phyloP scores from a whole-genome alignment of 2,797 vertebrate species.

The Perodicticus potto region DNA sequence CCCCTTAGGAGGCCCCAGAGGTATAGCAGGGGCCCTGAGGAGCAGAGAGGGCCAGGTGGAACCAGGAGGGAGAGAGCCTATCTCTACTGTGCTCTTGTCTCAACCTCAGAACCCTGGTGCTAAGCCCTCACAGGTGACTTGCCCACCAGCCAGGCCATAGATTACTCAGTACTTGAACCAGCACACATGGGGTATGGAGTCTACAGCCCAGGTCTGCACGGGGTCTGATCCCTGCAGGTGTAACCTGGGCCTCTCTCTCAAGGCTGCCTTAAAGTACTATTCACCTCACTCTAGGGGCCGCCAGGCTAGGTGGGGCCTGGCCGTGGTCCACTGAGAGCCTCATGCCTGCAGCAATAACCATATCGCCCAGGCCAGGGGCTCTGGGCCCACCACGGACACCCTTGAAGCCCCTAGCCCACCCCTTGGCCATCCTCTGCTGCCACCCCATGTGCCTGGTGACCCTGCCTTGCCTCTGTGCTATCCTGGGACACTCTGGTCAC shows the following conservation, averaged over 20 bases:
- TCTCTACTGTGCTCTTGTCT: background rate
- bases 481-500: background rate
- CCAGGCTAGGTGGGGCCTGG: background rate
- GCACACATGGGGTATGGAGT: background rate
- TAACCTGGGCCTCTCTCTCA: background rate
- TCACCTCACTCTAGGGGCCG: background rate
- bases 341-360: background rate
- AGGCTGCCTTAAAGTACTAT: constrained; percentile 18
- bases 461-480: background rate
- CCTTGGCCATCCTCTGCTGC: constrained; percentile 33
- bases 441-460: background rate
- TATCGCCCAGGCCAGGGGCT: background rate
- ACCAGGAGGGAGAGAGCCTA: too few relatives aligned
- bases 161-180: constrained; percentile 58
- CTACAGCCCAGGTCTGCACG: too few relatives aligned
- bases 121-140: background rate
- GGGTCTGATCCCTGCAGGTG: background rate
- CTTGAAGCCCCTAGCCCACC: background rate
- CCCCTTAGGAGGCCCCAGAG: background rate
- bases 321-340: background rate
- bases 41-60: background rate
- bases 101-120: background rate
- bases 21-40: background rate
- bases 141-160: background rate
- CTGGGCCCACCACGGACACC: background rate